Evolutionary conservation across 2,888 invertebrate genomes (phyloP).

Genomic region (Sialis lutaria): DNA sequence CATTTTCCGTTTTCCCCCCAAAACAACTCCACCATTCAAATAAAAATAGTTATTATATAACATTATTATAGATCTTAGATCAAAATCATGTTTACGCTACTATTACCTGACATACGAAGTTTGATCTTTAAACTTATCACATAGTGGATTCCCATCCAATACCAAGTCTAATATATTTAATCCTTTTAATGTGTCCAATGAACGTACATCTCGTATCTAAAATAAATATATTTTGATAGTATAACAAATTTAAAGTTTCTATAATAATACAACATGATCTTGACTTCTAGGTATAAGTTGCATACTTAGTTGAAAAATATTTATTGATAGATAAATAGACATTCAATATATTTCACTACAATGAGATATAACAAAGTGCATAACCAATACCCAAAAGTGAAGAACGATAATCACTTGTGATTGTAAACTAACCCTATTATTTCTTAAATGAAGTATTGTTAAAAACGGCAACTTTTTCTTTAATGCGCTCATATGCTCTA

Average conservation of each 20-base stretch:
- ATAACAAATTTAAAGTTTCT: not conserved
- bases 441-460: slow-evolving; percentile 61
- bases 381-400: not conserved
- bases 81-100: not conserved
- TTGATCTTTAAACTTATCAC: slow-evolving; percentile 59
- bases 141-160: slow-evolving; percentile 65
- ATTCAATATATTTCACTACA: too few relatives aligned
- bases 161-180: slow-evolving; percentile 58
- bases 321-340: too few relatives aligned
- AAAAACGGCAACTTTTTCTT: slow-evolving; percentile 48
- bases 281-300: too few relatives aligned
- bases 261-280: not conserved
- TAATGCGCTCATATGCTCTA: slow-evolving; percentile 50
- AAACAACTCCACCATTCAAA: too few relatives aligned
- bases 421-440: slow-evolving; percentile 50
- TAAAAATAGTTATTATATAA: too few relatives aligned
- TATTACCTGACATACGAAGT: slow-evolving; percentile 70
- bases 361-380: not conserved
- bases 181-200: slow-evolving; percentile 48
- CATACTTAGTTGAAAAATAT: too few relatives aligned
- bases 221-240: slow-evolving; percentile 13
- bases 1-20: too few relatives aligned
- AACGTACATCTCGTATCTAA: slow-evolving; percentile 46
- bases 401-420: not conserved
- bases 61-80: too few relatives aligned